A percentile compares a stretch with the other conserved stretches of the same genome.
These are phyloP conservation scores for Lutjanus erythropterus DNA, from an alignment of 2,113 vertebrate genomes.

Conservation along the genomic window DNA sequence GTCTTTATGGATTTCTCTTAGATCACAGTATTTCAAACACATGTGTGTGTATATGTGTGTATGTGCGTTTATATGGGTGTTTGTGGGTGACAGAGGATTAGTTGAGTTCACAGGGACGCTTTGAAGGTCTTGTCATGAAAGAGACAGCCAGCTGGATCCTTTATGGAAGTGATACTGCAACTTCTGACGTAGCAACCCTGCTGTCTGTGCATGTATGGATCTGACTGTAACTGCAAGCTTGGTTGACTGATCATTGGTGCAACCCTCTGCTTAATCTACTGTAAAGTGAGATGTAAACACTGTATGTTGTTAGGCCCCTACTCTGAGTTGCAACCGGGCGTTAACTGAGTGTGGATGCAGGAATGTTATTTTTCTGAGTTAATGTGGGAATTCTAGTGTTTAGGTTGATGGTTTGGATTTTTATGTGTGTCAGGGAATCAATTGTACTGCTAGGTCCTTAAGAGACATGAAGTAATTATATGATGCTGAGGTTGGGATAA, in stretches of 20 bases:
- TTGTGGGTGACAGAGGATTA: constrained; percentile 47
- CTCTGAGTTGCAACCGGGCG: neutral
- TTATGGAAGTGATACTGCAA: constrained; percentile 43
- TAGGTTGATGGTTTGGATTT: neutral
- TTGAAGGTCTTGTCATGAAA: constrained; percentile 59
- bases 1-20: constrained; percentile 44
- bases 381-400: neutral
- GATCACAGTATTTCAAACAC: constrained; percentile 40
- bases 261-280: constrained; percentile 7
- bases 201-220: constrained; percentile 33
- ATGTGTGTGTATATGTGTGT: neutral
- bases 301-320: constrained; percentile 4
- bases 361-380: neutral
- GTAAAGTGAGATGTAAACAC: constrained; percentile 1
- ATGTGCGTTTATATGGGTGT: constrained; percentile 23
- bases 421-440: constrained; percentile 18
- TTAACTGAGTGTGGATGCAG: neutral
- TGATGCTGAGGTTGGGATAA: constrained; percentile 9
- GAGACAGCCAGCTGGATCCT: constrained; percentile 50
- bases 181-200: constrained; percentile 35
- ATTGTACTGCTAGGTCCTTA: neutral
- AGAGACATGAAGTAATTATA: constrained; percentile 1
- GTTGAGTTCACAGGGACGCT: constrained; percentile 56
- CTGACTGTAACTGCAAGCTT: constrained; percentile 14
- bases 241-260: neutral